phyloP scores from a whole-genome alignment of 2,888 invertebrate genomes.

The Euspilapteryx auroguttella region DNA sequence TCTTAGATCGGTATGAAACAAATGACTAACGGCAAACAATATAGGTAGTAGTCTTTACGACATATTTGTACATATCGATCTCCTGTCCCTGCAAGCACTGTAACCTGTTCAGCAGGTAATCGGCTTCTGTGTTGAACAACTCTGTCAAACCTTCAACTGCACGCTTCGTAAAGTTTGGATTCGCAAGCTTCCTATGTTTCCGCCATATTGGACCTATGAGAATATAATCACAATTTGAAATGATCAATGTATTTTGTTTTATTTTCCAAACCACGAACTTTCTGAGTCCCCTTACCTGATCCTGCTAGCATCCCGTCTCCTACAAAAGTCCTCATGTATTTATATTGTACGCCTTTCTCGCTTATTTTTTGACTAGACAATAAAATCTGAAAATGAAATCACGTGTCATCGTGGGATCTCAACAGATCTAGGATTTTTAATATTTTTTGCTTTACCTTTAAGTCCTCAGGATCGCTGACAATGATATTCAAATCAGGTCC shows the following conservation, averaged over 20 bases:
- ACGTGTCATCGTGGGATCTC: too few relatives aligned
- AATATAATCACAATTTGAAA: too few relatives aligned
- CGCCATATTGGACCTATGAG: conserved; percentile 31
- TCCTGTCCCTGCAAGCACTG: conserved; percentile 10
- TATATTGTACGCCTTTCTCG: conserved; percentile 35
- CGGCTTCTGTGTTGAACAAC: conserved; percentile 25
- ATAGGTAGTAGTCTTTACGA: conserved; percentile 27
- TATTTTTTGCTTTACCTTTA: too few relatives aligned
- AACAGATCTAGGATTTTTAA: too few relatives aligned
- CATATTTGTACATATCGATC: conserved; percentile 19
- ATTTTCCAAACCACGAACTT: too few relatives aligned
- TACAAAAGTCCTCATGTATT: conserved; percentile 29
- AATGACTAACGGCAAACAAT: conserved; percentile 37
- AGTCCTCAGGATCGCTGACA: conserved; percentile 31
- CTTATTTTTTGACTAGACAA: conserved; percentile 25
- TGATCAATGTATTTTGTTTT: too few relatives aligned
- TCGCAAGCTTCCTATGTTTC: conserved; percentile 35
- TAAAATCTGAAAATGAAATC: conserved; percentile 27
- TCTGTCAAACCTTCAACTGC: conserved; percentile 23
- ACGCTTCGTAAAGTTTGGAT: conserved; percentile 29
- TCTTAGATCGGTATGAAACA: too few relatives aligned
- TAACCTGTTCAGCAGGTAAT: conserved; percentile 15
- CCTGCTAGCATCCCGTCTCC: conserved; percentile 39
- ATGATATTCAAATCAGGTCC: conserved; percentile 33
- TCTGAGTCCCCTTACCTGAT: too few relatives aligned